phyloP scores from a whole-genome alignment of 2,888 invertebrate species.

The Eurois occulta region DNA sequence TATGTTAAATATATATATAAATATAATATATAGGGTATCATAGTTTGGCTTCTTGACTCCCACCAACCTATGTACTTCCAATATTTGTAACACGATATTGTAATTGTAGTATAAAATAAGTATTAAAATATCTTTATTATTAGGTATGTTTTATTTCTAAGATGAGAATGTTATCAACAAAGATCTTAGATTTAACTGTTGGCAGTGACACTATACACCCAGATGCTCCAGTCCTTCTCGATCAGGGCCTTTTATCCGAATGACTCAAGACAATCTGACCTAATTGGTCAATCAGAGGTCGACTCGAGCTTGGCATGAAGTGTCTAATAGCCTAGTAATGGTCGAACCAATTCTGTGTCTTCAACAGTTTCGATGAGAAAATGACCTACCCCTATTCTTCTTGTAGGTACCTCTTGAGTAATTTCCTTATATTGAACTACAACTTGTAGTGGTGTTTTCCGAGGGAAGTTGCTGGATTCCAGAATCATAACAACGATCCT shows the following conservation, averaged over 20 bases:
- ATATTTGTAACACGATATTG: too few species aligned
- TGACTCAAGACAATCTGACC: constrained; percentile 21
- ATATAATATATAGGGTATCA: too few species aligned
- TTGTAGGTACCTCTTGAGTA: too few species aligned
- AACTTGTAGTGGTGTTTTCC: not conserved
- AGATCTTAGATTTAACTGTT: not conserved
- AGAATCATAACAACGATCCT: not conserved
- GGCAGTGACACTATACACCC: not conserved
- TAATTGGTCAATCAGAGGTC: constrained; percentile 40
- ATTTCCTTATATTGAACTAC: not conserved
- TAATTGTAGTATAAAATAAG: too few species aligned
- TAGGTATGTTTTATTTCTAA: too few species aligned
- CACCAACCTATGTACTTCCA: too few species aligned
- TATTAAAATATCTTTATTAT: too few species aligned
- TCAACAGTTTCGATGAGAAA: constrained; percentile 3
- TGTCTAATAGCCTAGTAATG: constrained; percentile 28
- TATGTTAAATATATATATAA: too few species aligned
- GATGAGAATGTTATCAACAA: not conserved
- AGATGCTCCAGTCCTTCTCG: not conserved
- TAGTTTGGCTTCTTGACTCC: too few species aligned
- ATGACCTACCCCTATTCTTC: not conserved
- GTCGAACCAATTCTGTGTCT: not conserved
- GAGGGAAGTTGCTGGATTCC: not conserved
- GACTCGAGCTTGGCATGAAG: constrained; percentile 10
- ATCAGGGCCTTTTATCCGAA: not conserved